Percentiles rank a stretch among this genome's conserved stretches.
These are phyloP conservation scores for Rhabdomys pumilio DNA, from an alignment of 2,797 vertebrate genomes.

Conservation along the genomic window DNA sequence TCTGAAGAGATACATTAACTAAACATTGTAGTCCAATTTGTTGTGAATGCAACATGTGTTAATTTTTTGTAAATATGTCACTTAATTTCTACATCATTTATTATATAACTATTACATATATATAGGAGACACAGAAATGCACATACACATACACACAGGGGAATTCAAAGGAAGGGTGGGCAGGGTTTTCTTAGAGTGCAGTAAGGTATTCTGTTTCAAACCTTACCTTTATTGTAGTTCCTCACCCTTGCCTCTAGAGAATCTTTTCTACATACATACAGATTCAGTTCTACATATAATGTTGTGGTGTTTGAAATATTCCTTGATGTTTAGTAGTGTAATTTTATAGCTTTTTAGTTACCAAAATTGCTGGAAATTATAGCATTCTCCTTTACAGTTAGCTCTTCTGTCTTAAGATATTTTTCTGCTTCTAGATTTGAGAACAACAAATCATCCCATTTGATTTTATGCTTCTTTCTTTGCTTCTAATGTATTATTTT, in stretches of 20 bases:
- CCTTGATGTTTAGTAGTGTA: neutral
- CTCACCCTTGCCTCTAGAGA: neutral
- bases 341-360: neutral
- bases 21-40: neutral
- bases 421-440: neutral
- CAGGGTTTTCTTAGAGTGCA: neutral
- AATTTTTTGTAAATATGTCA: neutral
- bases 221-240: neutral
- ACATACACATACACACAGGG: neutral
- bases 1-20: neutral
- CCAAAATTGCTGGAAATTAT: neutral
- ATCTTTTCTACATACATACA: neutral
- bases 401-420: neutral
- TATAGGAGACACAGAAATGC: neutral
- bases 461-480: neutral
- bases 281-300: slow-evolving; percentile 30
- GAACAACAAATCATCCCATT: neutral
- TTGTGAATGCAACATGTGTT: neutral
- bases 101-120: no score
- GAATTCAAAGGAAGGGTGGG: neutral
- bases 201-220: neutral
- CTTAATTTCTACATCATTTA: neutral
- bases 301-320: neutral
- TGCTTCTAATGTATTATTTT: neutral
- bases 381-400: neutral